These are phyloP conservation scores for Thaumetopoea pityocampa DNA, from an alignment of 1,140 invertebrate genomes.

Conservation along the genomic window DNA sequence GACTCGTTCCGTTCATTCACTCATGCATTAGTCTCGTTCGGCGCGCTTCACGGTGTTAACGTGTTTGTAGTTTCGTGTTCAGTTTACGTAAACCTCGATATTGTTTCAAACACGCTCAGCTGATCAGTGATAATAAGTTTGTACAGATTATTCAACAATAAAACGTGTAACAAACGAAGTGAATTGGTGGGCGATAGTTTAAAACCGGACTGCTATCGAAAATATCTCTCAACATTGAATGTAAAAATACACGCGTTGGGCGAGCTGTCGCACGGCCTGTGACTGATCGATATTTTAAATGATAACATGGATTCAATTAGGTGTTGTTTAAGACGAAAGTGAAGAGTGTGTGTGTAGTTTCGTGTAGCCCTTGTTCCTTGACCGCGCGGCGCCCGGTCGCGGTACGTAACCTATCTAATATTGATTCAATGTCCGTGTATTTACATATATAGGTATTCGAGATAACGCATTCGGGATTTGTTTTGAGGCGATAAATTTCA, in stretches of 20 bases:
- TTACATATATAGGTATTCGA: conserved; percentile 30
- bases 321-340: conserved; percentile 58
- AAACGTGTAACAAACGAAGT: conserved; percentile 15
- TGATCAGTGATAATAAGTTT: conserved; percentile 55
- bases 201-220: conserved; percentile 35
- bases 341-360: conserved; percentile 49
- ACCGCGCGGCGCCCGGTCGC: conserved; percentile 24
- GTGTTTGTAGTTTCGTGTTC: conserved; percentile 15
- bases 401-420: conserved; percentile 56
- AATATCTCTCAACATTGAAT: conserved; percentile 55
- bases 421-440: conserved; percentile 59
- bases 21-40: conserved; percentile 56
- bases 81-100: conserved; percentile 42
- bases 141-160: conserved; percentile 22
- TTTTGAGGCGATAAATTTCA: conserved; percentile 50
- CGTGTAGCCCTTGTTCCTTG: conserved; percentile 16
- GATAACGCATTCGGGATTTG: conserved; percentile 58
- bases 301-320: conserved; percentile 74
- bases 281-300: conserved; percentile 74
- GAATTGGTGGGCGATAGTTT: conserved; percentile 22
- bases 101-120: conserved; percentile 70
- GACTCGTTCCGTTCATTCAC: conserved; percentile 51
- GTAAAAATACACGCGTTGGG: conserved; percentile 69
- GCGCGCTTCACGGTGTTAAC: conserved; percentile 26
- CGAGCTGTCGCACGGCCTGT: conserved; percentile 58